Evolutionary conservation across 2,797 vertebrate species (phyloP).

Genomic region (Enteromius treurensis): DNA sequence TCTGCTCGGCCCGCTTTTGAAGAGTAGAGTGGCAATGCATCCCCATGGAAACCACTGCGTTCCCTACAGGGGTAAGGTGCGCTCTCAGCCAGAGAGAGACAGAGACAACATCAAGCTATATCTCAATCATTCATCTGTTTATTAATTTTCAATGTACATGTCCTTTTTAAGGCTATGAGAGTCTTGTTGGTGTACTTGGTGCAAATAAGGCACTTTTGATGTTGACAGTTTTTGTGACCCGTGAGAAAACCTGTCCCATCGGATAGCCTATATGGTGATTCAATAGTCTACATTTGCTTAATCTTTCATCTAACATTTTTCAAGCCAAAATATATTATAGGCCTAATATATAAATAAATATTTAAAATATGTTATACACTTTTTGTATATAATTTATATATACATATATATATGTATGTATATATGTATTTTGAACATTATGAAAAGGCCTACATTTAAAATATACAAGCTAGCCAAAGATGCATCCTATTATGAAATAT

Average conservation of each 20-base stretch:
- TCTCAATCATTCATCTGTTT: constrained; percentile 3
- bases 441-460: neutral
- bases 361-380: neutral
- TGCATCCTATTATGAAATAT: no score
- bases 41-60: constrained; percentile 83
- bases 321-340: neutral
- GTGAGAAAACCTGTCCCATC: neutral
- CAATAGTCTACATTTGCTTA: neutral
- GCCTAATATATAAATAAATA: neutral
- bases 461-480: neutral
- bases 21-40: constrained; percentile 84
- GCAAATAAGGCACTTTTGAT: neutral
- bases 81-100: constrained; percentile 44
- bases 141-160: neutral
- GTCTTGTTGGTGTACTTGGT: neutral
- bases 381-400: no score
- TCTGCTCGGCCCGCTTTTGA: constrained; percentile 80
- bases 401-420: no score
- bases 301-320: neutral
- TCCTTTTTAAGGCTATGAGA: neutral
- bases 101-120: neutral
- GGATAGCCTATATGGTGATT: neutral
- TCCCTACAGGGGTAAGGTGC: constrained; percentile 64
- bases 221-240: neutral
- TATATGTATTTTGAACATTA: neutral